A percentile compares a stretch with the other conserved stretches of the same genome.
Evolutionary conservation across 2,113 vertebrate genomes (phyloP).

Genomic region (Ictalurus furcatus): DNA sequence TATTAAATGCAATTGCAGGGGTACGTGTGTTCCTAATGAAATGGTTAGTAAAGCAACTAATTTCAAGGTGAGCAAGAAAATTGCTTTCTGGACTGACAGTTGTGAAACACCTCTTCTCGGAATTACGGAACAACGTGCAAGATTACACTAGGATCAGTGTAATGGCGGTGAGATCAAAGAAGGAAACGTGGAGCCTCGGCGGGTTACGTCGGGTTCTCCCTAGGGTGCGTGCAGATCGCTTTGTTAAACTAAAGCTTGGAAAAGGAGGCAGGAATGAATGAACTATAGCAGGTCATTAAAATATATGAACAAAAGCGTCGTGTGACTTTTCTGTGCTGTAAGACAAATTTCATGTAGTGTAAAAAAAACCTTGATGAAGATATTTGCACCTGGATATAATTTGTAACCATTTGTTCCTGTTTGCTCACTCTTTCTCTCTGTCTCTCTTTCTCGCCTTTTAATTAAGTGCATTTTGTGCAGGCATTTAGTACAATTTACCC

Average conservation of each 20-base stretch:
- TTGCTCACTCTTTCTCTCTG: background rate
- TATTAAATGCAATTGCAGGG: background rate
- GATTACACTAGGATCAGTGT: conserved; percentile 43
- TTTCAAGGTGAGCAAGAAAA: background rate
- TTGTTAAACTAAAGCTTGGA: background rate
- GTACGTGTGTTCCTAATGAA: background rate
- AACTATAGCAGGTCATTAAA: background rate
- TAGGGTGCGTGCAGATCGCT: background rate
- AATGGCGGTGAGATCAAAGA: conserved; percentile 20
- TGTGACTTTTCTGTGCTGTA: background rate
- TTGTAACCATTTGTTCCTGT: background rate
- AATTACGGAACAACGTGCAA: background rate
- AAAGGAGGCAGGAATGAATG: background rate
- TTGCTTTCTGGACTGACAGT: conserved; percentile 3
- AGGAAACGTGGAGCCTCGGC: background rate
- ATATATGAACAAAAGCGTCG: background rate
- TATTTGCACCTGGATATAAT: background rate
- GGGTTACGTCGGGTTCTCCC: background rate
- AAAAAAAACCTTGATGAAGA: background rate
- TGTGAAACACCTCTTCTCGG: background rate
- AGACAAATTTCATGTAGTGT: background rate
- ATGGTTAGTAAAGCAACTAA: background rate
- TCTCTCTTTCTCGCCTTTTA: background rate
- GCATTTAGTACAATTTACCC: conserved; percentile 17
- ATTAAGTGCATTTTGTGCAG: conserved; percentile 16